Conservation (phyloP, 2,797 vertebrate species). For the Leptodon cayanensis region DNA sequence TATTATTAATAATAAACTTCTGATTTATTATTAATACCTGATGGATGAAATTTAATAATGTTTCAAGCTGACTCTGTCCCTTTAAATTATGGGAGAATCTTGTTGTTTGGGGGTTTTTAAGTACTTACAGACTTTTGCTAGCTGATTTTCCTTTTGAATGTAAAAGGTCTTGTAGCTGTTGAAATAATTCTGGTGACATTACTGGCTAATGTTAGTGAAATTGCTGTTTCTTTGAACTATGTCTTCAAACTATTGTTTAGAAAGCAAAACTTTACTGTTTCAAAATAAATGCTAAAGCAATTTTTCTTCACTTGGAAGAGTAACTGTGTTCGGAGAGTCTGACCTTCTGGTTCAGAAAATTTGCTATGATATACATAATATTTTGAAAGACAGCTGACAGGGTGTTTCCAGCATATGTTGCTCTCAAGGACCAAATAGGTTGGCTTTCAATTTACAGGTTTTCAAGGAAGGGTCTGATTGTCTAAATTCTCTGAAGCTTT, state of each 20-base stretch:
- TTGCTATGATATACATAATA: not conserved
- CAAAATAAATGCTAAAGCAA: not conserved
- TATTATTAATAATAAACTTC: not conserved
- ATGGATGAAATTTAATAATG: not conserved
- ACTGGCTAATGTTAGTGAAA: not conserved
- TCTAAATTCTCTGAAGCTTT: not conserved
- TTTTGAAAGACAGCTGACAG: not conserved
- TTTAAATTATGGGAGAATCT: not conserved
- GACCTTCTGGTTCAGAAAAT: not conserved
- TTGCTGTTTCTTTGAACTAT: not conserved
- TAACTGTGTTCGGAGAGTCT: not conserved
- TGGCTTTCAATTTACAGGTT: not conserved
- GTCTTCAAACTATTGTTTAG: not conserved
- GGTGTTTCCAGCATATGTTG: not conserved
- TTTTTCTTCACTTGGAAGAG: not conserved
- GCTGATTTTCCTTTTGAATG: not conserved
- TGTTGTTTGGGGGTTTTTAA: not conserved
- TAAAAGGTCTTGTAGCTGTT: not conserved
- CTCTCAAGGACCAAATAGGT: not conserved
- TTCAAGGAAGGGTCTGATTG: not conserved
- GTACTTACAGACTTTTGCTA: not conserved
- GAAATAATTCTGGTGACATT: not conserved
- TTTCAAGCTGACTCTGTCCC: constrained; percentile 16
- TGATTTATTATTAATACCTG: not conserved
- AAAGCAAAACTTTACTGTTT: not conserved